Evolutionary conservation across 1,140 invertebrate species (phyloP), one percentile per base, ranked within the genome.

Genomic region (Drosophila sproati): DNA sequence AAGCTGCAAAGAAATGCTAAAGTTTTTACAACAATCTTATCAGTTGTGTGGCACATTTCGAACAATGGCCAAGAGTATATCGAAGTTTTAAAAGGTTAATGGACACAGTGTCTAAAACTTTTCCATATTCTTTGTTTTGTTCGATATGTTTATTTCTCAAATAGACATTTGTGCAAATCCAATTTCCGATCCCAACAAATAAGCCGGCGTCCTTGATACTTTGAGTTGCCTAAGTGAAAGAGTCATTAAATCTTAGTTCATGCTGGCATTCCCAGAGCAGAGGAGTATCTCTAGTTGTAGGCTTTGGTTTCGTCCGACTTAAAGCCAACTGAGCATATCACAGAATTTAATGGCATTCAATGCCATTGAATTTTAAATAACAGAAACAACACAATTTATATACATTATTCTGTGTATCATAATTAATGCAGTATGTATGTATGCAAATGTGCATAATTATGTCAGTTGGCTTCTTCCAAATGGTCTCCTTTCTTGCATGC

Each of bases 301-400:
- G 10, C 10, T 43, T 8, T 43, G 39, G 10, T 43, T 43, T n/a
- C 3, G 10, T 3, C n/a, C 39, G 10, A 34, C 43, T 32, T 41
- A 60, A 77, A 70, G 73, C 66, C 77, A 77, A 79, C 67, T 45
- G 61, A 60, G 47, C 80, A 77, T 80, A 75, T 74, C 77, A 73
- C 62, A 75, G 62, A 66, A 57, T 71, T 82, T 75, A 82, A 66
- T 78, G 48, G 59, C 41, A 45, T 66, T 69, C 52, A n/a, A n/a
- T n/a, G 20, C 20, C 20, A 20, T 4, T 2, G 39, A 43, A n/a
- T 43, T 43, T 43, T 41, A 20, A 20, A 20, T 20, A 2, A 12
- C 12, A 12, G 12, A 12, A 20, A 20, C 20, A 20, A 20, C 20
- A 20, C 20, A 20, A 20, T 20, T 20, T 12, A 12, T 12, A 12